Base-by-base conservation (phyloP, 1,140 invertebrate species). In the Drosophila biarmipes region DNA sequence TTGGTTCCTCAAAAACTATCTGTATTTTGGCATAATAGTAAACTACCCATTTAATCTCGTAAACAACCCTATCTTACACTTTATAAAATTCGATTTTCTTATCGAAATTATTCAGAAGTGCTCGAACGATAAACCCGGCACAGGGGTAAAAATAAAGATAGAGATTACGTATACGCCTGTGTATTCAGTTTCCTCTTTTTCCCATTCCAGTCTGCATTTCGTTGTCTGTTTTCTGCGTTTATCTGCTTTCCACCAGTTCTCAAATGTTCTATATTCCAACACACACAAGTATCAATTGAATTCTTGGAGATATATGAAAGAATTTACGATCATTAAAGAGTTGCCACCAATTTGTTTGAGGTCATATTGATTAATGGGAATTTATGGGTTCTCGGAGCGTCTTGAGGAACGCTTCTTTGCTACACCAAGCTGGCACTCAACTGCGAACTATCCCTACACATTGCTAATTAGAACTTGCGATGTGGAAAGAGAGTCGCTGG, bases 241-340 rank as follows among this genome's bases (percentile, higher is more conserved):
- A 56, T 64, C 48, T 45, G 63, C 71, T 43, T 80, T 69, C 38
- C 45, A 57, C 57, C 78, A 64, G 24, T 73, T 80, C 42, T 49
- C 11, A 11, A 40, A 40, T 52, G 21, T 38, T 55, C 45, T 27
- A 78, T 46, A 55, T 57, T 38, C 43, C 14, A 27, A 24, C 56
- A 19, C 40, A 45, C 10, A 52, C 35, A 15, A 43, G 24, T 17
- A 29, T 29, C 61, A 53, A 68, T 66, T 53, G 64, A 67, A 43
- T 52, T 46, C 55, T 31, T 37, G 1, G 10, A 45, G 45, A 15
- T 61, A 34, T 61, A 17, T 24, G 21, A 21, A 15, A 5, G 19
- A 40, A 66, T 45, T 43, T 66, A 53, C 24, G 64, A 14, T 53
- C 21, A 53, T 66, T 68, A 19, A 54, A 69, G 12, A 27, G 27